These are phyloP conservation scores for Brachionichthys hirsutus DNA, from an alignment of 2,113 vertebrate species.

Conservation along the genomic window DNA sequence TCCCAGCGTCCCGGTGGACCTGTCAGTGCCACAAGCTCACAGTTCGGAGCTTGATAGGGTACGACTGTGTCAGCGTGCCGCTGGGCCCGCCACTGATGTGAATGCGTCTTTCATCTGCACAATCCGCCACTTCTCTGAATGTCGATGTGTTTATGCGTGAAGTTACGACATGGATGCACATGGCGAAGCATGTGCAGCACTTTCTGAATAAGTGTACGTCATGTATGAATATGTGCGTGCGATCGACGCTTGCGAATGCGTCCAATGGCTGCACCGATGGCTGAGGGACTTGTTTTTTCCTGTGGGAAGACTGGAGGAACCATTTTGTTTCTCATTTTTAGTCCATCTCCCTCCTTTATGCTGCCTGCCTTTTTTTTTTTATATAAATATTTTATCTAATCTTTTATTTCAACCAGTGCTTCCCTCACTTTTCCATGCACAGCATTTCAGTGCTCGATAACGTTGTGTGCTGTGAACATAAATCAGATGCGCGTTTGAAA, in stretches of 20 bases:
- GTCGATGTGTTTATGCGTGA: slow-evolving; percentile 50
- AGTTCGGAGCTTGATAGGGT: slow-evolving; percentile 63
- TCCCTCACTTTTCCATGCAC: slow-evolving; percentile 1
- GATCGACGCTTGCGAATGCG: slow-evolving; percentile 32
- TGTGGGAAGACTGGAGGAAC: slow-evolving; percentile 39
- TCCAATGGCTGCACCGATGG: slow-evolving; percentile 36
- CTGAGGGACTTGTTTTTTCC: slow-evolving; percentile 45
- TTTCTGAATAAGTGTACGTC: slow-evolving; percentile 17
- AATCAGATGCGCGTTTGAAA: slow-evolving; percentile 9
- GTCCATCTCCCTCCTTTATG: slow-evolving; percentile 1
- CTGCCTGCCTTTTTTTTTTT: background rate
- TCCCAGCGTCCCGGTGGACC: slow-evolving; percentile 55
- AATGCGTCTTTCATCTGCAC: slow-evolving; percentile 66
- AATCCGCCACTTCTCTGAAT: slow-evolving; percentile 52
- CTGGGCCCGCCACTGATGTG: slow-evolving; percentile 66
- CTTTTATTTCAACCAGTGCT: slow-evolving; percentile 5
- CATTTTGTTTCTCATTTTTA: slow-evolving; percentile 36
- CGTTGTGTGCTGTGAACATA: slow-evolving; percentile 24
- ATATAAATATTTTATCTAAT: slow-evolving; percentile 9
- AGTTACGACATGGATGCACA: slow-evolving; percentile 25
- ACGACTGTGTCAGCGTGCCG: slow-evolving; percentile 54
- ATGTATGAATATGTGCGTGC: slow-evolving; percentile 37
- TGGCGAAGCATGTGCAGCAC: slow-evolving; percentile 29
- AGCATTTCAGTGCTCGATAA: slow-evolving; percentile 8
- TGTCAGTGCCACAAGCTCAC: slow-evolving; percentile 47